These are phyloP conservation scores for Sternarchorhynchus goeldii DNA, from an alignment of 2,797 vertebrate genomes.

Conservation along the genomic window DNA sequence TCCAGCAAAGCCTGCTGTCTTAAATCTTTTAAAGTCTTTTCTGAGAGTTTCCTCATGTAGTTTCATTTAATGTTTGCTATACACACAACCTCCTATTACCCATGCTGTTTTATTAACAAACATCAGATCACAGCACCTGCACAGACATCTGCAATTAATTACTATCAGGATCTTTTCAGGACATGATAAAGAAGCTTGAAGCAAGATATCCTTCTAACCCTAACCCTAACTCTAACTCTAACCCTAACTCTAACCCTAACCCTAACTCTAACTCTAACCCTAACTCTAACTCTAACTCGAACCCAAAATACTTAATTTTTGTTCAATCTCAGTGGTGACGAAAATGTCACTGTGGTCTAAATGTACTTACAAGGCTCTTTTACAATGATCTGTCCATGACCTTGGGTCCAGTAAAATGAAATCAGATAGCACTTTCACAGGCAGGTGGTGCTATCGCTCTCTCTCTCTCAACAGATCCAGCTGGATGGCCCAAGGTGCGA, in stretches of 20 bases:
- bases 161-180: background rate
- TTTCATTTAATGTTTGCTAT: background rate
- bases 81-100: background rate
- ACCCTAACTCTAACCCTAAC: too few relatives aligned
- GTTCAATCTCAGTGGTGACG: too few relatives aligned
- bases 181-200: too few relatives aligned
- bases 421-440: slow-evolving; percentile 4
- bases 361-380: background rate
- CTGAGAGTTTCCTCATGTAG: slow-evolving; percentile 20
- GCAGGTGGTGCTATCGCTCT: slow-evolving; percentile 41
- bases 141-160: background rate
- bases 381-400: background rate
- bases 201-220: background rate
- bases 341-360: too few relatives aligned
- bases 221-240: too few relatives aligned
- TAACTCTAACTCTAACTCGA: too few relatives aligned
- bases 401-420: background rate
- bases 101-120: background rate
- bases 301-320: background rate
- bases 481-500: slow-evolving; percentile 3
- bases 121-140: too few relatives aligned
- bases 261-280: too few relatives aligned
- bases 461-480: background rate
- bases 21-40: slow-evolving; percentile 17
- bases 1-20: slow-evolving; percentile 5